Percentiles rank a stretch among this genome's conserved stretches.
These are phyloP conservation scores for Mythimna lalbum DNA, from an alignment of 2,888 invertebrate genomes.

Conservation along the genomic window DNA sequence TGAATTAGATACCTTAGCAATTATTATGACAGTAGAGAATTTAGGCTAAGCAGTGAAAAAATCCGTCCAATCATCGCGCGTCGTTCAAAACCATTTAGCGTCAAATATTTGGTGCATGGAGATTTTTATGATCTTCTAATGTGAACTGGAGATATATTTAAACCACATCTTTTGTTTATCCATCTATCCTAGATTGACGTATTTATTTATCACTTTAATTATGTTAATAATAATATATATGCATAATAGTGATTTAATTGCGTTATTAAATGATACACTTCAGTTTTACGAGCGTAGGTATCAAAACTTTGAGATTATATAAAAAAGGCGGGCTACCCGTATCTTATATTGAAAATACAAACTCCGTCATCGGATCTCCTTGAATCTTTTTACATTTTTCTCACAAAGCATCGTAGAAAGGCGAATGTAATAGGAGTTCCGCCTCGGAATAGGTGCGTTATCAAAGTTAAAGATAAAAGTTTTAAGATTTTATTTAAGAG, in stretches of 20 bases:
- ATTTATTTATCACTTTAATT: slow-evolving; percentile 30
- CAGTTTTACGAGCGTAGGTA: slow-evolving; percentile 22
- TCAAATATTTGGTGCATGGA: slow-evolving; percentile 37
- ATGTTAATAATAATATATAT: slow-evolving; percentile 6
- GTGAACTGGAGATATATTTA: slow-evolving; percentile 9
- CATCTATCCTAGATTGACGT: slow-evolving; percentile 9
- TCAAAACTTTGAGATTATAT: slow-evolving; percentile 26
- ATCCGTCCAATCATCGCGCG: slow-evolving; percentile 18
- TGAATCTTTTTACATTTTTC: slow-evolving; percentile 64
- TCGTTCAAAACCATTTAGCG: slow-evolving; percentile 29
- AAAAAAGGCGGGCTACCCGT: slow-evolving; percentile 33
- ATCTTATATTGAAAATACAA: slow-evolving; percentile 56
- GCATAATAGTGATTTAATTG: slow-evolving; percentile 18
- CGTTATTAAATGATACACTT: slow-evolving; percentile 23
- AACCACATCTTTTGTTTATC: slow-evolving; percentile 28
- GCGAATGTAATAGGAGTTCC: slow-evolving; percentile 73
- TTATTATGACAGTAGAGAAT: slow-evolving; percentile 69
- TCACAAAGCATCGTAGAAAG: slow-evolving; percentile 62
- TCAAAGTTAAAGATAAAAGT: slow-evolving; percentile 85
- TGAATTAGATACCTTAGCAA: slow-evolving; percentile 37
- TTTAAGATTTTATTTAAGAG: slow-evolving; percentile 85
- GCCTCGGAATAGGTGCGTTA: slow-evolving; percentile 77
- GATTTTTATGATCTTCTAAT: slow-evolving; percentile 39
- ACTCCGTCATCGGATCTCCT: slow-evolving; percentile 53
- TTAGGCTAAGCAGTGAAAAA: slow-evolving; percentile 63